Percentiles rank a stretch among this genome's conserved stretches.
phyloP scores from a whole-genome alignment of 2,113 vertebrate species.

The Tringa solitaria region DNA sequence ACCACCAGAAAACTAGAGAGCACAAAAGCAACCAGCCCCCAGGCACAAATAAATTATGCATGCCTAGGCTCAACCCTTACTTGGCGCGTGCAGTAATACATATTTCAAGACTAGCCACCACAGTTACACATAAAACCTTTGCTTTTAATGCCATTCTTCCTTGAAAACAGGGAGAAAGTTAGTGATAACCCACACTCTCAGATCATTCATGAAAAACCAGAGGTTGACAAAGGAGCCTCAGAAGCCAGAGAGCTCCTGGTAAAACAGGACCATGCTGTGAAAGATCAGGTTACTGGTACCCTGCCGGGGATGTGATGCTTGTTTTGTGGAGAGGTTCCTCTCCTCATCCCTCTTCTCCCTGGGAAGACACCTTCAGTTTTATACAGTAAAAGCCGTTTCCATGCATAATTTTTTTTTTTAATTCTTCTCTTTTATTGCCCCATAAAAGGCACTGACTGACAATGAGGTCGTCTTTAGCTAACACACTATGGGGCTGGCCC shows the following conservation, averaged over 20 bases:
- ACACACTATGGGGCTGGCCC: not conserved
- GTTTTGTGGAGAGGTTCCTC: not conserved
- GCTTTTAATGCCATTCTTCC: not conserved
- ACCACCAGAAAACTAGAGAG: not conserved
- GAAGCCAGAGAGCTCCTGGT: not conserved
- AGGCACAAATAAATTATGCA: not conserved
- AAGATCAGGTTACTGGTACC: not conserved
- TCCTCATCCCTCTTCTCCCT: not conserved
- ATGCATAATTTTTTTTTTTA: not conserved
- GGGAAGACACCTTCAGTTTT: not conserved
- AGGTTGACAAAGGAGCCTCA: not conserved
- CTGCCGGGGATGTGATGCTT: not conserved
- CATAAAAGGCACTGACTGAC: not conserved
- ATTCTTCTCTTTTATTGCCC: not conserved
- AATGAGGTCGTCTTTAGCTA: not conserved
- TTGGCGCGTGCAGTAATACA: accelerated
- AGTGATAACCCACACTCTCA: not conserved
- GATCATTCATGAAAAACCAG: not conserved
- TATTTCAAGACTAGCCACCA: not conserved
- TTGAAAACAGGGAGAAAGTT: not conserved
- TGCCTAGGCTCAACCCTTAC: not conserved
- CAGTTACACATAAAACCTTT: not conserved
- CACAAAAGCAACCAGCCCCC: not conserved
- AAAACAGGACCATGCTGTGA: not conserved
- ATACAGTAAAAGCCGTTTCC: not conserved